Conservation (phyloP, 1,140 invertebrate species). For the Drosophila tani region DNA sequence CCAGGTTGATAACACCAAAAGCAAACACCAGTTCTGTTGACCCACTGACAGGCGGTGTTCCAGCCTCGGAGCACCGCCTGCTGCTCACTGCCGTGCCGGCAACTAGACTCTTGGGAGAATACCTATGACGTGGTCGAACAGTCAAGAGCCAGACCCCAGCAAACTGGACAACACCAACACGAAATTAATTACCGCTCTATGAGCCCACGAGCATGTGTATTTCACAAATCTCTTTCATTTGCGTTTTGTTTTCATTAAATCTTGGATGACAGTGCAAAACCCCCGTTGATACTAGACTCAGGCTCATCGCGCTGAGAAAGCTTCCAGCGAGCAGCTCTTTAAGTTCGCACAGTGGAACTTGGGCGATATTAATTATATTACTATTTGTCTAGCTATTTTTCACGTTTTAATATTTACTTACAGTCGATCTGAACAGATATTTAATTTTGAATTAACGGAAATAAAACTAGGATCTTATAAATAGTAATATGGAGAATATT, state of each 20-base stretch:
- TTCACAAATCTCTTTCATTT: conserved; percentile 21
- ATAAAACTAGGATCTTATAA: no score
- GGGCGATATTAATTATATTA: neutral
- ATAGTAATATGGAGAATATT: no score
- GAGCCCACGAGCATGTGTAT: conserved; percentile 21
- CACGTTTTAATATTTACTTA: no score
- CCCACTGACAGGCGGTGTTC: conserved; percentile 52
- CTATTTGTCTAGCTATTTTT: neutral
- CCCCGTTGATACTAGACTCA: neutral
- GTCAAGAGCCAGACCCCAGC: neutral
- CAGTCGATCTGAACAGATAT: no score
- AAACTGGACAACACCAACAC: neutral
- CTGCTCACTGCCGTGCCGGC: conserved; percentile 6
- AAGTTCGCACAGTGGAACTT: conserved; percentile 21
- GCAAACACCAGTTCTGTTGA: conserved; percentile 26
- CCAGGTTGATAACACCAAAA: conserved; percentile 22
- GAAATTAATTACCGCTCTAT: conserved; percentile 23
- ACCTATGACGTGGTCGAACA: conserved; percentile 13
- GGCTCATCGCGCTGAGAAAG: conserved; percentile 3
- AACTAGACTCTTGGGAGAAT: conserved; percentile 1
- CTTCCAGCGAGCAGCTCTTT: neutral
- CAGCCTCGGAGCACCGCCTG: conserved; percentile 40
- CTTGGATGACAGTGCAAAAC: conserved; percentile 37
- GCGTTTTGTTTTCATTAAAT: conserved; percentile 21
- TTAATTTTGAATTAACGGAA: no score